These are phyloP conservation scores for Cardinalis cardinalis DNA, from an alignment of 2,113 vertebrate species.

Conservation along the genomic window DNA sequence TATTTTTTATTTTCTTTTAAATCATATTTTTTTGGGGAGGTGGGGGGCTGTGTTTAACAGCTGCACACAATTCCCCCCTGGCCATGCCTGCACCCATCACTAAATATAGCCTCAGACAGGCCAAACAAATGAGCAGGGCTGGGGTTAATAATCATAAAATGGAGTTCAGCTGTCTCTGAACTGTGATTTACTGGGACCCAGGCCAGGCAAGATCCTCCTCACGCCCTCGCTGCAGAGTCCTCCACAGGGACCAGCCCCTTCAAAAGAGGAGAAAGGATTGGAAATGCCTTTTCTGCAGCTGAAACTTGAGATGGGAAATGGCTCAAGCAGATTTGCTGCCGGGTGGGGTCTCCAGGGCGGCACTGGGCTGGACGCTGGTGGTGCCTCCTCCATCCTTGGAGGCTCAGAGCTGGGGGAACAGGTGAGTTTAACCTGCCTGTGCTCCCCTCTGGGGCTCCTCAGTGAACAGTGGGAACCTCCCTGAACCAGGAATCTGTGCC, in stretches of 20 bases:
- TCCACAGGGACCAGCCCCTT: not conserved
- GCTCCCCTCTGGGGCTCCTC: not conserved
- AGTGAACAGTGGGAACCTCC: fast-evolving
- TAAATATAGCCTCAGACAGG: constrained; percentile 53
- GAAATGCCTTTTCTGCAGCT: not conserved
- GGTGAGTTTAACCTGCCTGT: fast-evolving
- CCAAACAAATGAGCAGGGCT: constrained; percentile 15
- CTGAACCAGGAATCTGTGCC: fast-evolving
- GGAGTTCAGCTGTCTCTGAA: constrained; percentile 45
- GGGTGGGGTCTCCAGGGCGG: not conserved
- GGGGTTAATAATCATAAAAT: constrained; percentile 55
- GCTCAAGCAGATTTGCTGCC: not conserved
- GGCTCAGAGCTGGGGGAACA: fast-evolving
- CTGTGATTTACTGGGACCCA: constrained; percentile 40
- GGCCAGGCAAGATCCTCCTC: constrained; percentile 43
- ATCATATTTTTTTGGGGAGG: not conserved
- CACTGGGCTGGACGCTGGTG: fast-evolving
- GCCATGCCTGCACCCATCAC: not conserved
- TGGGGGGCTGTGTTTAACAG: not conserved
- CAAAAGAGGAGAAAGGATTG: not conserved
- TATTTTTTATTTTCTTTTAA: no score
- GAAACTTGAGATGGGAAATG: not conserved
- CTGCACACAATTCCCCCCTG: not conserved
- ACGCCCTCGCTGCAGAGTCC: not conserved
- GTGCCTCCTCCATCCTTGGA: not conserved